Percentiles rank a stretch among this genome's conserved stretches.
phyloP scores from a whole-genome alignment of 1,140 invertebrate species.

The Teleogryllus occipitalis region DNA sequence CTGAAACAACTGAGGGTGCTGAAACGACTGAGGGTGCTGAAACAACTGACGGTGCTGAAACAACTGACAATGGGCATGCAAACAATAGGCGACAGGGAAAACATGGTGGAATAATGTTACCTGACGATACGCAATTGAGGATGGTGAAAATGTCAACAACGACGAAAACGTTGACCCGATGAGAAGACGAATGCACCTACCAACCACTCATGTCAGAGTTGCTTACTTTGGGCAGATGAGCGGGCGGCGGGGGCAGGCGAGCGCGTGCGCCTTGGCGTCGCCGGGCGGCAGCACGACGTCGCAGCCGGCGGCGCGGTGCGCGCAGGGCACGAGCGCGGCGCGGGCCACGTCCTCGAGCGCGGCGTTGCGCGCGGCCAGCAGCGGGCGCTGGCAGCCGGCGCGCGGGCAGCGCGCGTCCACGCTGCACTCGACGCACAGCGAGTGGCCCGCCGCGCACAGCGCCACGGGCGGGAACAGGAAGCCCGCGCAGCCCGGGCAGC shows the following conservation, averaged over 20 bases:
- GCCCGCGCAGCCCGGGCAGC: not conserved
- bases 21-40: too few relatives aligned
- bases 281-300: not conserved
- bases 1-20: too few relatives aligned
- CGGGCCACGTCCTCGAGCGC: not conserved
- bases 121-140: too few relatives aligned
- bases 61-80: too few relatives aligned
- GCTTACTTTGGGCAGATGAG: not conserved
- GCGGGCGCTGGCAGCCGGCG: not conserved
- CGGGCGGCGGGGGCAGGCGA: not conserved
- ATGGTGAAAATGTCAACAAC: too few relatives aligned
- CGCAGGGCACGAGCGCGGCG: not conserved
- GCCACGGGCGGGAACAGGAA: not conserved
- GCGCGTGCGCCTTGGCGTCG: not conserved
- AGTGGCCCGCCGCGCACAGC: not conserved
- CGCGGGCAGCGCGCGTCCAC: not conserved
- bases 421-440: not conserved
- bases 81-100: too few relatives aligned
- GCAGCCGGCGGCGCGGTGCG: not conserved
- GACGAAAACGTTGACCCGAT: too few relatives aligned
- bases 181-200: too few relatives aligned
- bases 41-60: too few relatives aligned
- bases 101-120: too few relatives aligned
- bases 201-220: too few relatives aligned
- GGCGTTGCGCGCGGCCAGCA: not conserved